A percentile compares a stretch with the other conserved stretches of the same genome.
These are phyloP conservation scores for Caenorhabditis imperialis DNA, from an alignment of 2,888 invertebrate species.

Conservation along the genomic window DNA sequence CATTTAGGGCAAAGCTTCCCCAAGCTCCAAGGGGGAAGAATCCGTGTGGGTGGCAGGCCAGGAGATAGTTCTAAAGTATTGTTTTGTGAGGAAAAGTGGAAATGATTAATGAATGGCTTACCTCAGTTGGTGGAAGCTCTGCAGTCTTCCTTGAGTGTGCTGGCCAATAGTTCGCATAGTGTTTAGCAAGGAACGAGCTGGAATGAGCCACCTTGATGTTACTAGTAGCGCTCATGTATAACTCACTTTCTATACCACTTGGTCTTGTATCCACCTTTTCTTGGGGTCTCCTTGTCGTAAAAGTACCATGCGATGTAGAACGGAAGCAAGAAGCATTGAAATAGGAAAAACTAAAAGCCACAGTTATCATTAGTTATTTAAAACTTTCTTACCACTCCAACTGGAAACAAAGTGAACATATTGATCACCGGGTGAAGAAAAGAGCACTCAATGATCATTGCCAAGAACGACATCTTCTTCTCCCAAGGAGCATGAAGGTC, in stretches of 20 bases:
- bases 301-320: neutral
- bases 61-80: slow-evolving; percentile 11
- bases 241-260: slow-evolving; percentile 13
- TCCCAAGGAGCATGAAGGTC: slow-evolving; percentile 1
- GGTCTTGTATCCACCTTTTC: neutral
- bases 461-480: neutral
- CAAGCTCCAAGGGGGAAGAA: slow-evolving; percentile 3
- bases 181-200: neutral
- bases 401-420: neutral
- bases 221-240: neutral
- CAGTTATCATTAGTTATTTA: neutral
- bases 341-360: neutral
- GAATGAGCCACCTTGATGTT: neutral
- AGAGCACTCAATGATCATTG: neutral
- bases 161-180: slow-evolving; percentile 23
- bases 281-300: neutral
- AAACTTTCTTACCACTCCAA: neutral
- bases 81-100: too few species aligned
- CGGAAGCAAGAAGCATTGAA: neutral
- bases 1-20: slow-evolving; percentile 8
- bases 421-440: neutral
- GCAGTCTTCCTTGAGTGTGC: slow-evolving; percentile 16
- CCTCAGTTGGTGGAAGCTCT: slow-evolving; percentile 8
- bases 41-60: slow-evolving; percentile 14
- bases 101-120: neutral